phyloP scores from a whole-genome alignment of 2,797 vertebrate species.

The Malurus leucopterus region DNA sequence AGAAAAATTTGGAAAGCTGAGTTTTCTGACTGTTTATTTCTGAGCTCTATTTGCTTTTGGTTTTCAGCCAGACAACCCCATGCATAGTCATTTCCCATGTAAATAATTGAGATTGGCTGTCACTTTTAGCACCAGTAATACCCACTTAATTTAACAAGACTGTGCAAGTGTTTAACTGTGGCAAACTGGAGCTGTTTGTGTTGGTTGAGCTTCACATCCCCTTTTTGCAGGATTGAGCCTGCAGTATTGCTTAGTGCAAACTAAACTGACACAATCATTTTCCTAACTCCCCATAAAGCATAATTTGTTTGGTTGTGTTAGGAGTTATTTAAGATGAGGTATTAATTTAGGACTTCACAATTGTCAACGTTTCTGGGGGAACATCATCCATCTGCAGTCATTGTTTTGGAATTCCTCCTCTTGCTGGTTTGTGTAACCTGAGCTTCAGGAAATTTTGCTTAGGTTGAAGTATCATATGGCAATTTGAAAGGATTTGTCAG shows the following conservation, averaged over 20 bases:
- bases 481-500: background rate
- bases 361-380: background rate
- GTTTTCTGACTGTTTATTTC: slow-evolving; percentile 3
- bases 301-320: background rate
- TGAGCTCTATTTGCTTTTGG: background rate
- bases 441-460: background rate
- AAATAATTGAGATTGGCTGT: background rate
- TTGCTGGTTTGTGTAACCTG: background rate
- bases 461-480: background rate
- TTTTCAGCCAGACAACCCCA: background rate
- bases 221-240: background rate
- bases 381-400: background rate
- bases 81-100: background rate
- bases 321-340: background rate
- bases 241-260: background rate
- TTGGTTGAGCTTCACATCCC: background rate
- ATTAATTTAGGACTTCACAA: background rate
- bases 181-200: background rate
- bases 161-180: background rate
- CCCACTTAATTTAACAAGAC: background rate
- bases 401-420: background rate
- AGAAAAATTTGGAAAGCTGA: background rate
- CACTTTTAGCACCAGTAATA: background rate
- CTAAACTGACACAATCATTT: background rate
- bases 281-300: background rate